Base-by-base conservation (phyloP, 2,797 vertebrate species). In the Helarctos malayanus region DNA sequence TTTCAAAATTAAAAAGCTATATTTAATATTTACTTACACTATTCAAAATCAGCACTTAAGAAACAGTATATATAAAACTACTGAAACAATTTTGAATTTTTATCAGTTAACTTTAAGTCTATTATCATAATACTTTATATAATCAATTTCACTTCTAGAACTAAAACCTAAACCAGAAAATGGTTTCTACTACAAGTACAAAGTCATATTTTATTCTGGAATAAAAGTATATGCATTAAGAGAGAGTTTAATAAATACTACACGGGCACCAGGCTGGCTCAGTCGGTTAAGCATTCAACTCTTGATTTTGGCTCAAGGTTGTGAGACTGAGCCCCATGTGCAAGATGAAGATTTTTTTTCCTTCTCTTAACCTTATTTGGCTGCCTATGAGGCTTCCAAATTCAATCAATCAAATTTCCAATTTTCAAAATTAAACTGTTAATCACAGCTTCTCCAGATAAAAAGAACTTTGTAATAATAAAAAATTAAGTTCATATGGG, bases 71-170 rank as follows among this genome's bases (percentile, higher is more conserved):
- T 49, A 68, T 83, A 80, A 87, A 94, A 92, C 81, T 32, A 83
- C 0, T 65, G 18, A 93, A 38, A 71, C 85, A 91, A 92, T 76
- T 95, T 73, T 92, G 38, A 84, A 7, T 93, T 13, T 91, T 0
- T 94, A 85, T 32, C 38, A 87, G 21, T 76, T 88, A 38, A 87
- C 21, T 29, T 71, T 90, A 95, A 84, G 25, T 81, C 45, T 71
- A 7, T 3, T 3, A n/a, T 25, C 29, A 21, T 16, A 87, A 76
- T 27, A 87, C 3, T 80, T 85, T 68, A 89, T 68, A 65, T 49
- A 93, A 25, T 57, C 63, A 80, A 83, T 49, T 94, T 88, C 63
- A 95, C 47, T 93, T 91, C 88, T 80, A 88, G 52, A 96, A 84
- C 23, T 86, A 71, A 82, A 93, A 86, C 23, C 78, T 93, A 95